Conservation (phyloP, 2,797 vertebrate species). For the Glyptemys insculpta region DNA sequence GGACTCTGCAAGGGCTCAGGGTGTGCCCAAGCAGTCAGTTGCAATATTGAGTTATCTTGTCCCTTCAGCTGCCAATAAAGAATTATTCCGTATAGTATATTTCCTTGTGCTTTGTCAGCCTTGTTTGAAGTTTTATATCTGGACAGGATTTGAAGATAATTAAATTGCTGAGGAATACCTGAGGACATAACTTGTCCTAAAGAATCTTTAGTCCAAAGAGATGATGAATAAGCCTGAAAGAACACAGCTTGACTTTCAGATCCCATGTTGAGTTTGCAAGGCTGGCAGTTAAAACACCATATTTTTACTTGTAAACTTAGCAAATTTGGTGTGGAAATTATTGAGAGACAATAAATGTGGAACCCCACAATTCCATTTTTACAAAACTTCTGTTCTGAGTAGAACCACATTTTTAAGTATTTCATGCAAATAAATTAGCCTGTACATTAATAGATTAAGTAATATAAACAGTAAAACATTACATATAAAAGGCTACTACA, state of each 20-base stretch:
- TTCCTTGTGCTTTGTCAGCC: not conserved
- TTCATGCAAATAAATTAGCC: not conserved
- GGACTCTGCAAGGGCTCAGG: not conserved
- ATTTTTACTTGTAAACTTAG: not conserved
- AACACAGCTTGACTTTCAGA: not conserved
- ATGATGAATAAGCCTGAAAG: not conserved
- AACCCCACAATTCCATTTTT: not conserved
- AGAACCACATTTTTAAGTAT: not conserved
- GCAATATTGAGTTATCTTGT: not conserved
- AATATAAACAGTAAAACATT: not conserved
- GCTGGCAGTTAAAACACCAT: not conserved
- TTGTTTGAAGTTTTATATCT: not conserved
- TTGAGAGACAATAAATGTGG: not conserved
- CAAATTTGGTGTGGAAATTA: not conserved
- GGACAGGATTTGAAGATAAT: not conserved
- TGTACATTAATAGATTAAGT: not conserved
- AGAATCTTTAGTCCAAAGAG: not conserved
- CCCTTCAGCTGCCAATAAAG: not conserved
- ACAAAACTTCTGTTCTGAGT: not conserved
- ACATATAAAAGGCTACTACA: not conserved
- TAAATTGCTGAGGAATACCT: not conserved
- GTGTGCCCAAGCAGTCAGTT: not conserved
- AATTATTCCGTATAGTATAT: not conserved
- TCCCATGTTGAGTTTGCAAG: not conserved
- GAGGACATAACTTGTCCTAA: not conserved